phyloP scores from a whole-genome alignment of 2,888 invertebrate species.

The Sepiola atlantica region DNA sequence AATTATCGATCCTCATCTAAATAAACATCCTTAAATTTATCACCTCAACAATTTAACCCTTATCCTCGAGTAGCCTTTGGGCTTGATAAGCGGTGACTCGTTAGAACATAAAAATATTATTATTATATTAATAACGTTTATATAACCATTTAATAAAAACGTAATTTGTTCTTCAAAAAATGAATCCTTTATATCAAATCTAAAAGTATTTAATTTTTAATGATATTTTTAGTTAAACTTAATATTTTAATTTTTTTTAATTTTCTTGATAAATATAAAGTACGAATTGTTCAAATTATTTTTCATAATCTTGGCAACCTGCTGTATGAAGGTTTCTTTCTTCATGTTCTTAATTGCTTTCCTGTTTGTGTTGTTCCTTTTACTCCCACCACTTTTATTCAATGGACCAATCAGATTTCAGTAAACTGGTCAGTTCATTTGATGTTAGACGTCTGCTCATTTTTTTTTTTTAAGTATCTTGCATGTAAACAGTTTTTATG shows the following conservation, averaged over 20 bases:
- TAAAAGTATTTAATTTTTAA: not conserved
- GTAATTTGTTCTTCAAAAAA: not conserved
- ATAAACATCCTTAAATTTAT: too few relatives aligned
- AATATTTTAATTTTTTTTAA: not conserved
- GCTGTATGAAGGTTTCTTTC: not conserved
- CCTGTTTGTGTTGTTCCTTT: slow-evolving; percentile 4
- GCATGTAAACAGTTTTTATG: not conserved
- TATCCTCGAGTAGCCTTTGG: too few relatives aligned
- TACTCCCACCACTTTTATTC: not conserved
- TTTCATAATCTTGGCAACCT: not conserved
- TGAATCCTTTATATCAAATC: not conserved
- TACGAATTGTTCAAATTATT: not conserved
- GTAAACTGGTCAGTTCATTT: not conserved
- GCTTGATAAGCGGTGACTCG: too few relatives aligned
- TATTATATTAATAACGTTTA: not conserved
- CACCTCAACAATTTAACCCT: too few relatives aligned
- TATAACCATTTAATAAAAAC: not conserved
- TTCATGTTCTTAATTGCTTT: slow-evolving; percentile 6
- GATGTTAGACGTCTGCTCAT: not conserved
- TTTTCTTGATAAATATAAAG: not conserved
- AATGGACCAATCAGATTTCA: slow-evolving; percentile 18
- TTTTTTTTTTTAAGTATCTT: not conserved
- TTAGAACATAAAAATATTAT: not conserved
- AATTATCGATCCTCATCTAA: too few relatives aligned
- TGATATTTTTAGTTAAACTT: not conserved